Conservation (phyloP, 1,140 invertebrate species). For the Halyomorpha halys region DNA sequence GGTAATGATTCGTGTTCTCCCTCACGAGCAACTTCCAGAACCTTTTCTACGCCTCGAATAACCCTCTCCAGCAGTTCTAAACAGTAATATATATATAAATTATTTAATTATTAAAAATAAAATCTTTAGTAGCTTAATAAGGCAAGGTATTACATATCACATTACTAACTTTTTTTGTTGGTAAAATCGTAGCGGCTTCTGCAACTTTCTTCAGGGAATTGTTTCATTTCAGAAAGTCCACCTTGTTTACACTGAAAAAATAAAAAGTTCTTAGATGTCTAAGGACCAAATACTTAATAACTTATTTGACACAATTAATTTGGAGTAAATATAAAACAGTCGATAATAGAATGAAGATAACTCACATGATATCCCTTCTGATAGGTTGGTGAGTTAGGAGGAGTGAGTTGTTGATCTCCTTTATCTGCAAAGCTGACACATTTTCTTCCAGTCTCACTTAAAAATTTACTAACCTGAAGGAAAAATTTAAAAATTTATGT, state of each 20-base stretch:
- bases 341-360: background rate
- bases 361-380: slow-evolving; percentile 30
- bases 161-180: slow-evolving; percentile 12
- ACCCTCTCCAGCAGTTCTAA: slow-evolving; percentile 52
- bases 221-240: slow-evolving; percentile 45
- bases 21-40: slow-evolving; percentile 38
- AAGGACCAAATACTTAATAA: no score
- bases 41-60: slow-evolving; percentile 52
- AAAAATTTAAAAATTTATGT: slow-evolving; percentile 24
- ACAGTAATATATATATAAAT: slow-evolving; percentile 27
- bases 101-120: background rate
- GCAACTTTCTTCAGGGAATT: slow-evolving; percentile 33
- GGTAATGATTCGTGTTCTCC: slow-evolving; percentile 35
- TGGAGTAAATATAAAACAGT: no score
- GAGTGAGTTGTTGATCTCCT: slow-evolving; percentile 40
- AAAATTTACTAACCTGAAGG: slow-evolving; percentile 44
- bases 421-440: slow-evolving; percentile 56
- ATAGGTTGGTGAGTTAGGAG: slow-evolving; percentile 58
- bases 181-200: slow-evolving; percentile 5
- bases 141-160: background rate
- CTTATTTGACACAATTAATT: no score
- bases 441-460: slow-evolving; percentile 51
- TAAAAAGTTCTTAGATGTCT: background rate
- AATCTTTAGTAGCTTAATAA: background rate
- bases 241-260: slow-evolving; percentile 41